phyloP scores from a whole-genome alignment of 2,797 vertebrate species.

The Platalea minor region DNA sequence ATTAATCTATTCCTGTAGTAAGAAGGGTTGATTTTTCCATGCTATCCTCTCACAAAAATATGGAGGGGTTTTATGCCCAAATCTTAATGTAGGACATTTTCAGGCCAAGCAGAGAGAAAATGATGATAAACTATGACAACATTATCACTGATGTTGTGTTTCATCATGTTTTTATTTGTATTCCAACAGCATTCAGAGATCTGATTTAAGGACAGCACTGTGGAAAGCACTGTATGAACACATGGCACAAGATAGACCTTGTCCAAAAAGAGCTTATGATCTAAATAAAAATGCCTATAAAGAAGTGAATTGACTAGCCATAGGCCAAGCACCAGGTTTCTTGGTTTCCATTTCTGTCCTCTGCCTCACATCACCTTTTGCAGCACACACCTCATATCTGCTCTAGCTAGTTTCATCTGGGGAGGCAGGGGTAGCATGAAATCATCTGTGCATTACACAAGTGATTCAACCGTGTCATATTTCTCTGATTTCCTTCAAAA shows the following conservation, averaged over 20 bases:
- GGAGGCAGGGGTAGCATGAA: neutral
- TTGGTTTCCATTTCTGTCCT: neutral
- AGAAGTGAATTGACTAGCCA: neutral
- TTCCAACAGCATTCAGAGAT: neutral
- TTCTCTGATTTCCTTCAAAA: conserved; percentile 28
- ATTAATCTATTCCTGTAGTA: neutral
- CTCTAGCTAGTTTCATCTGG: neutral
- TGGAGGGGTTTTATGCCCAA: neutral
- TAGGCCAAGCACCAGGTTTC: neutral
- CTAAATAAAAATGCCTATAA: neutral
- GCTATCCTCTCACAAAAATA: neutral
- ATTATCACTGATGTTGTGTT: neutral
- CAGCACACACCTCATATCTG: neutral
- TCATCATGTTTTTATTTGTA: neutral
- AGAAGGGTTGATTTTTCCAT: neutral
- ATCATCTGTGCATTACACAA: neutral
- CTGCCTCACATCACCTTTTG: neutral
- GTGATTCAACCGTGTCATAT: neutral
- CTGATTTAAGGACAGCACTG: neutral
- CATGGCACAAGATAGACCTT: neutral
- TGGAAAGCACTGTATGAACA: neutral
- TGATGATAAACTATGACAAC: neutral
- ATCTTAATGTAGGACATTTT: neutral
- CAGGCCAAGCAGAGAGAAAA: neutral
- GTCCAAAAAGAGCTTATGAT: neutral